Evolutionary conservation across 1,140 invertebrate species (phyloP), one percentile per base, ranked within the genome.

Genomic region (Nylanderia fulva): DNA sequence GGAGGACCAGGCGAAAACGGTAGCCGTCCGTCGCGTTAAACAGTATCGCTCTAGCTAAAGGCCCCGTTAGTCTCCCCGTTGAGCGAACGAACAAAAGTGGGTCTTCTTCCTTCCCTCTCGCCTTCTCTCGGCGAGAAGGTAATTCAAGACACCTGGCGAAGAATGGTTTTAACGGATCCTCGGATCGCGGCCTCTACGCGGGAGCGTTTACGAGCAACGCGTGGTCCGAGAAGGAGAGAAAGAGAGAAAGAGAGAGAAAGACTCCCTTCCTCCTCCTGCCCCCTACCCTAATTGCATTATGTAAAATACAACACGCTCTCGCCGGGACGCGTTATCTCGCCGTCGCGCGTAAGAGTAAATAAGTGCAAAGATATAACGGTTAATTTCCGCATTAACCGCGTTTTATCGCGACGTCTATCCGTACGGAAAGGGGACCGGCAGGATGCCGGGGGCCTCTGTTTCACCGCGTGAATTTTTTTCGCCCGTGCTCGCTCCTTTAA

Each of bases 341-440:
- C 63, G 52, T 87, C 13, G 11, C 42, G 42, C 88, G 88, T 90
- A 90, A 91, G 91, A 91, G 90, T 93, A 93, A 94, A 93, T 93
- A 93, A 93, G 93, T 94, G 93, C 93, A 93, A 93, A 93, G 94
- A 94, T 93, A 93, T 95, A 95, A 94, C 94, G 94, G 94, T 95
- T 94, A 92, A 94, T 94, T 95, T 94, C 94, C 93, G 93, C 91
- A 90, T 93, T 93, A 93, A 93, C 89, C 90, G 87, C 91, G 91
- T 91, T 89, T 94, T 94, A 94, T 94, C 93, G 93, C 90, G 87
- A 84, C 91, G 92, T 93, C 92, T 93, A 94, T 94, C 93, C 93
- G 90, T 91, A 91, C 90, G 77, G 91, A 85, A 85, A 13, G 42
- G 85, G 85, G 42, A 13, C 45, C 88, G 89, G 92, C 92, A 92